phyloP scores from a whole-genome alignment of 2,888 invertebrate species.

The Pediacus dermestoides region DNA sequence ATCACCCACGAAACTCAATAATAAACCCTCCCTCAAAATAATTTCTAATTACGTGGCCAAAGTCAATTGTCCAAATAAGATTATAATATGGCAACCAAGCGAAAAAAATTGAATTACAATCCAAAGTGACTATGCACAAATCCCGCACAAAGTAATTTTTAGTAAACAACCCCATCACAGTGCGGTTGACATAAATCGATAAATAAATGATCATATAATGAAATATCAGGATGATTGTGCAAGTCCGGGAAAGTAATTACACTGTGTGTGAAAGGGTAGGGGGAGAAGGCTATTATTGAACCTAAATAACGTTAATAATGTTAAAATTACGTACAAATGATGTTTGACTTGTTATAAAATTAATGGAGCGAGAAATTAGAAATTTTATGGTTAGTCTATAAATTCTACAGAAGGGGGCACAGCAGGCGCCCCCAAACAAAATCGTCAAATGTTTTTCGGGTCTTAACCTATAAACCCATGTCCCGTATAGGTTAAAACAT shows the following conservation, averaged over 20 bases:
- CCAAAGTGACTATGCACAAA: constrained; percentile 4
- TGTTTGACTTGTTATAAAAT: constrained; percentile 39
- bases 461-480: too few relatives aligned
- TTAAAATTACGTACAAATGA: constrained; percentile 37
- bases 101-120: too few relatives aligned
- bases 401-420: constrained; percentile 18
- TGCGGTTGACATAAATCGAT: constrained; percentile 12
- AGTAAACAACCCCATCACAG: constrained; percentile 1
- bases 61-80: too few relatives aligned
- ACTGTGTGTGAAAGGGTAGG: constrained; percentile 19
- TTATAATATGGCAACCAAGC: too few relatives aligned
- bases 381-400: constrained; percentile 36
- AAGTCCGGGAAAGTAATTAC: constrained; percentile 37
- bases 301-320: constrained; percentile 37
- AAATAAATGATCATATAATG: constrained; percentile 28
- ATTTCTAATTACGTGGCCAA: too few relatives aligned
- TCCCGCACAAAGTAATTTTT: neutral
- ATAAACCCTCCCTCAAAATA: too few relatives aligned
- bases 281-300: constrained; percentile 28
- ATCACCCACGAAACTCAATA: too few relatives aligned
- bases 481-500: too few relatives aligned
- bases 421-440: constrained; percentile 10
- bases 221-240: constrained; percentile 36
- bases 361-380: constrained; percentile 40
- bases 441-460: too few relatives aligned